Evolutionary conservation across 2,113 vertebrate species (phyloP), one percentile per base, ranked within the genome.

Genomic region (Pandion haliaetus): DNA sequence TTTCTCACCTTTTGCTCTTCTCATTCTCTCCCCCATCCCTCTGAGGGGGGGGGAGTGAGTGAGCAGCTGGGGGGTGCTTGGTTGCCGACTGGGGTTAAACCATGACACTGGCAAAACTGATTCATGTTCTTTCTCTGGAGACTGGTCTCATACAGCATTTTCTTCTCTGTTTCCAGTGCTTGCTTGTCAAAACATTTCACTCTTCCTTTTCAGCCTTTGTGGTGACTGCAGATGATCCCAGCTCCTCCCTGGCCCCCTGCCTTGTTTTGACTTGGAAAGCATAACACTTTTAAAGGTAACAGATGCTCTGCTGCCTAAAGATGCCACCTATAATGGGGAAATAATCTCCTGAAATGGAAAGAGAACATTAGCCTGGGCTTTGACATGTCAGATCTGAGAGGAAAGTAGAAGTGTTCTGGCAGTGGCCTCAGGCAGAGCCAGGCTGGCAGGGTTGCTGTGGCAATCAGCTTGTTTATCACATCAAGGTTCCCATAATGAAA

Each of bases 361-460:
- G 34, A 25, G 49, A 83, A 31, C 7, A 31, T 91, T 87, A 95
- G 34, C 23, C 31, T 50, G 61, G 40, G 49, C 28, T 95, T 84
- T 86, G 73, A 69, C 73, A 42, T 29, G 31, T 91, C 52, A 83
- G 52, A 76, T 72, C 40, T 86, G 59, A 71, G 58, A 76, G 88
- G 32, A 88, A 10, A 87, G 58, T 62, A 59, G 72, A 93, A 95
- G 59, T 28, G 59, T 59, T 96, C 88, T 86, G 45, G 28, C 26
- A 65, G 26, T 0, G 4, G 77, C 67, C 89, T 94, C 52, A 45
- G 70, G 77, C 89, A 95, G 55, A 96, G n/a, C 58, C 1, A 7
- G 78, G 73, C 81, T 97, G 87, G 82, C n/a, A 83, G 49, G 47
- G 93, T 95, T 98, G 80, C 91, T 89, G 95, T 97, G 91, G 82